Evolutionary conservation across 1,140 invertebrate genomes (phyloP).

Genomic region (Agraylea sexmaculata): DNA sequence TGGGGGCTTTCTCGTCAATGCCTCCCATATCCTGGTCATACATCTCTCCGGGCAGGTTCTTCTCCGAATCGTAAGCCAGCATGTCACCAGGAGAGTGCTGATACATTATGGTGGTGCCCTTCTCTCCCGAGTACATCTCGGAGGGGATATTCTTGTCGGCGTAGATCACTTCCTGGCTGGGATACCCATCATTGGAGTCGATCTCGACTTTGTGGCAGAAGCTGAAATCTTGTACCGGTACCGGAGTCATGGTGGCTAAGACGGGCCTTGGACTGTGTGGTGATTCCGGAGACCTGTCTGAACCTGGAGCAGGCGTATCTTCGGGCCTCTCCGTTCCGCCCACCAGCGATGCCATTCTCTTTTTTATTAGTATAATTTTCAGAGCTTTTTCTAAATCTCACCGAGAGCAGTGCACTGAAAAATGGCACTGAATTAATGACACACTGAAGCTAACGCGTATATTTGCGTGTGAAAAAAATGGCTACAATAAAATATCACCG

Average conservation of each 20-base stretch:
- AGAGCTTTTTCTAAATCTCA: conserved; percentile 4
- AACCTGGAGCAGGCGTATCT: conserved; percentile 4
- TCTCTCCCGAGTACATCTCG: conserved; percentile 25
- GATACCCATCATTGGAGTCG: conserved; percentile 39
- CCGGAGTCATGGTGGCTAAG: conserved; percentile 59
- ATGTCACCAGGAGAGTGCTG: conserved; percentile 38
- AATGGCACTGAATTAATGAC: no score
- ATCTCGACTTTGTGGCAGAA: conserved; percentile 44
- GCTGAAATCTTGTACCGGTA: conserved; percentile 42
- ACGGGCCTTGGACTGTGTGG: conserved; percentile 53
- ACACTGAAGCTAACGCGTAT: no score
- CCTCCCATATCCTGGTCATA: conserved; percentile 48
- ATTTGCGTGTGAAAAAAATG: no score
- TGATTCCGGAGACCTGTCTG: conserved; percentile 30
- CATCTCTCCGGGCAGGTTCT: conserved; percentile 41
- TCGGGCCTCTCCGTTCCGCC: conserved; percentile 16
- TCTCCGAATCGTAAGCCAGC: conserved; percentile 44
- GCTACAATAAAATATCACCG: no score
- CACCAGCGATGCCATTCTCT: conserved; percentile 20
- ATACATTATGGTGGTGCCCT: conserved; percentile 39
- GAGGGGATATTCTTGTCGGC: conserved; percentile 19
- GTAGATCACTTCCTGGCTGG: conserved; percentile 28
- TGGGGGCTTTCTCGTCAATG: conserved; percentile 55
- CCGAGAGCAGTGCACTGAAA: no score
- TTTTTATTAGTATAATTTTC: conserved; percentile 18